Conservation (phyloP, 2,888 invertebrate species). For the Meandrusa payeni region DNA sequence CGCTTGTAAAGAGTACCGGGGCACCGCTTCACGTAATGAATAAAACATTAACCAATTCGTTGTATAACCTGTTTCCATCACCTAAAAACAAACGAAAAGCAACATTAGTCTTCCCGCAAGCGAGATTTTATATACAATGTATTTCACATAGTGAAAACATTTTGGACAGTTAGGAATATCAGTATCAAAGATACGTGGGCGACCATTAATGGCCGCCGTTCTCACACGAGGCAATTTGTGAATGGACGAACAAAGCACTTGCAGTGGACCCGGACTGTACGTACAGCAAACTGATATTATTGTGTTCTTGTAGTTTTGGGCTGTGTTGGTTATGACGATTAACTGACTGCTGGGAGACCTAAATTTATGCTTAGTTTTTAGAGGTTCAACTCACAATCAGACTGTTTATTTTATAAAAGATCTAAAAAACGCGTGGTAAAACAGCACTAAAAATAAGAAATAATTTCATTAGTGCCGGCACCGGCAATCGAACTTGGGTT, state of each 20-base stretch:
- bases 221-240: slow-evolving; percentile 3
- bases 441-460: no score
- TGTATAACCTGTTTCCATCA: slow-evolving; percentile 14
- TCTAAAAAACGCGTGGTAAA: no score
- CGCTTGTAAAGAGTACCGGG: slow-evolving; percentile 6
- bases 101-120: background rate
- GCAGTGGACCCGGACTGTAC: no score
- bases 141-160: slow-evolving; percentile 12
- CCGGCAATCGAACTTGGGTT: no score
- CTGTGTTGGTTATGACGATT: no score
- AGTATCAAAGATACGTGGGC: slow-evolving; percentile 13
- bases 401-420: no score
- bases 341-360: no score
- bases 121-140: background rate
- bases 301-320: no score
- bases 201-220: slow-evolving; percentile 16
- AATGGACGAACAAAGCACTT: slow-evolving; percentile 22
- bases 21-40: slow-evolving; percentile 11
- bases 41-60: slow-evolving; percentile 14
- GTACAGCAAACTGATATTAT: no score
- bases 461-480: no score
- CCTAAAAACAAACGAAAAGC: slow-evolving; percentile 7
- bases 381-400: no score
- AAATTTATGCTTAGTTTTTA: no score
- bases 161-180: slow-evolving; percentile 10